Evolutionary conservation across 1,140 invertebrate species (phyloP), one percentile per base, ranked within the genome.

Genomic region (Drosophila ananassae): DNA sequence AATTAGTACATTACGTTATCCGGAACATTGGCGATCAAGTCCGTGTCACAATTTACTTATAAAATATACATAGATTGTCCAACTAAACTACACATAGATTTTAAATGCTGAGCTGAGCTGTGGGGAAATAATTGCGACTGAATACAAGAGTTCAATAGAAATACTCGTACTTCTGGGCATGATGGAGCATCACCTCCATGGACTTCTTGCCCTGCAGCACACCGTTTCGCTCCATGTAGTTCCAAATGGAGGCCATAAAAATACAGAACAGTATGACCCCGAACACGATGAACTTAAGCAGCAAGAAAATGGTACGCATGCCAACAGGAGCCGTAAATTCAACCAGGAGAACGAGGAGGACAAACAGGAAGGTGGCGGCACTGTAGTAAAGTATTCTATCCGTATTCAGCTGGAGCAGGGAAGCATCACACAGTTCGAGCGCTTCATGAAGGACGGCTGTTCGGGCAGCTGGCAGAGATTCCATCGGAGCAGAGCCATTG

Each of bases 241-340:
- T 96, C 96, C 96, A 97, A 73, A 97, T 89, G 13, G 95, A 93
- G 53, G 94, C 95, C 96, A 97, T 97, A 64, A 96, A 94, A 32
- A 96, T 68, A 61, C 93, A 93, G 89, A 96, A 97, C 59, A 95
- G 93, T 59, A 95, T 93, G 46, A 95, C 79, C 13, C 93, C 93
- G 12, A 94, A 95, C 39, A 96, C 84, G 32, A 96, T 73, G 48
- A 96, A 91, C 80, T 94, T 94, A 2, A 92, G 58, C 64, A 94
- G 77, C 73, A 94, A 92, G 53, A 93, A 89, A 6, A 93, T 75
- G 37, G 93, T 92, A n/a, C 85, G 92, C 48, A 92, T 79, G 60
- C 92, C 92, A 50, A 93, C 89, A 2, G 92, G 92, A 2, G 91
- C 74, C 2, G 78, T 37, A 53, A 92, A 91, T 50, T 92, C 91